Base-by-base conservation (phyloP, 2,797 vertebrate genomes). In the Sternarchorhynchus goeldii region DNA sequence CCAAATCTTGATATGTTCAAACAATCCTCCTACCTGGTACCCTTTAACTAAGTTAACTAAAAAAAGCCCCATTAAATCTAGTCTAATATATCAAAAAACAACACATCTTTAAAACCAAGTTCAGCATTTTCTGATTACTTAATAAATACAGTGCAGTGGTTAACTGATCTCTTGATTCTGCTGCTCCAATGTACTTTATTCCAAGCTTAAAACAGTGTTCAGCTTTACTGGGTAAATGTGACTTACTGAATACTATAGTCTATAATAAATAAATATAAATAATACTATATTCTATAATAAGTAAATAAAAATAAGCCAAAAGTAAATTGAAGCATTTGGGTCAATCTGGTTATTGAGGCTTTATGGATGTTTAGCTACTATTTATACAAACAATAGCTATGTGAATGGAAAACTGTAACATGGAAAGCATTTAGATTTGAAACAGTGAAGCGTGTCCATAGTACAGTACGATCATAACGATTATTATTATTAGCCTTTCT, bases 401-500 rank as follows among this genome's bases (percentile, higher is more conserved):
- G 32, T 71, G 50, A 59, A 10, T 60, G 57, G 31, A 67, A 67
- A 50, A 41, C 62, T 5, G 34, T 56, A 50, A 59, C 62, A 41
- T 39, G 55, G 21, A 66, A 50, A 59, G 32, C 56, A 67, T 77
- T 81, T 72, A 10, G 57, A 76, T 77, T 16, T 32, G 17, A 71
- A 80, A 71, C 53, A 10, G 29, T 12, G 29, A 57, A 34, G 68
- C n/a, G 4, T 74, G 56, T 56, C 50, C 41, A 67, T 36, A 72
- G 31, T 0, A 2, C 67, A 6, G 31, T 53, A 36, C 68, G 17
- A 60, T 73, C 65, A 64, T n/a, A 50, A 67, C 32, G 63, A 41
- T 57, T 56, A 76, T 69, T 64, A 60, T 71, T 71, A 57, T 71
- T 57, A 34, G 8, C 57, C 53, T 71, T 71, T 70, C 50, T 56